Evolutionary conservation across 2,888 invertebrate genomes (phyloP).

Genomic region (Agrotis clavis): DNA sequence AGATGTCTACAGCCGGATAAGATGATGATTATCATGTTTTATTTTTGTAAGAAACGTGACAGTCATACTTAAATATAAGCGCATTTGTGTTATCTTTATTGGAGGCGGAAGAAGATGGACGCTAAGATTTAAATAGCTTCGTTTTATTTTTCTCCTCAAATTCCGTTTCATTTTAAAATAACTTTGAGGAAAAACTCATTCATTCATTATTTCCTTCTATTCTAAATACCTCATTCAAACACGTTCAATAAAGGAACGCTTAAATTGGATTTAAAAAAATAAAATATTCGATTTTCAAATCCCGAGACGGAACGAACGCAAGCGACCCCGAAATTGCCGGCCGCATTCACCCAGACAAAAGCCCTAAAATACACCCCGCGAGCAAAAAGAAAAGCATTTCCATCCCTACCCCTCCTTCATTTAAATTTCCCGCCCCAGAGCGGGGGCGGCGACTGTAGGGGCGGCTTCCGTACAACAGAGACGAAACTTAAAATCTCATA

Average conservation of each 20-base stretch:
- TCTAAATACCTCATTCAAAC: conserved; percentile 57
- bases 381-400: conserved; percentile 90
- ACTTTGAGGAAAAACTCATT: conserved; percentile 34
- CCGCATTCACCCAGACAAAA: conserved; percentile 91
- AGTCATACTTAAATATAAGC: conserved; percentile 29
- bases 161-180: conserved; percentile 25
- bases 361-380: conserved; percentile 89
- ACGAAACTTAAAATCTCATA: conserved; percentile 86
- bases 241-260: conserved; percentile 51
- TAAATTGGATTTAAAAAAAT: conserved; percentile 63
- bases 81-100: conserved; percentile 52
- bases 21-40: conserved; percentile 2
- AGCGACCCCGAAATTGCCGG: conserved; percentile 90
- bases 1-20: conserved; percentile 26
- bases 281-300: conserved; percentile 83
- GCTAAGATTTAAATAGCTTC: conserved; percentile 33
- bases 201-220: conserved; percentile 45
- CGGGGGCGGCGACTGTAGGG: conserved; percentile 89
- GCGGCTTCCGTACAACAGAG: conserved; percentile 89
- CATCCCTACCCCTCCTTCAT: conserved; percentile 89
- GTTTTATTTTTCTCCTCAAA: conserved; percentile 19
- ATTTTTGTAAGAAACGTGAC: conserved; percentile 47
- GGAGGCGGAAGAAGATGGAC: conserved; percentile 43
- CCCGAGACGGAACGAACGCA: conserved; percentile 84
- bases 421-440: conserved; percentile 90